These are phyloP conservation scores for Dryocosmus kuriphilus DNA, from an alignment of 2,888 invertebrate species.

Conservation along the genomic window DNA sequence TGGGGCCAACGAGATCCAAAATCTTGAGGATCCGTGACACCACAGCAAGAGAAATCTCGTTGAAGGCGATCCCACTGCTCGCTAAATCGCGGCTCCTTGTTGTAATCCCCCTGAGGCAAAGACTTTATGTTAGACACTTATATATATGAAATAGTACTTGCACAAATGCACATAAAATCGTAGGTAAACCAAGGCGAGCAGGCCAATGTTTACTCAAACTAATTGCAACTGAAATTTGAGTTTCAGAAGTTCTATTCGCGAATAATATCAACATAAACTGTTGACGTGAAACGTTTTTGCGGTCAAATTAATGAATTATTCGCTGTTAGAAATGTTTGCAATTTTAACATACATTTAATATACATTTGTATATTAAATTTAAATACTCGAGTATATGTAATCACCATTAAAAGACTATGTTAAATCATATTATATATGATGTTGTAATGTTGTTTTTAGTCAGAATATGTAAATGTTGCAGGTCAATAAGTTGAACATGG, in stretches of 20 bases:
- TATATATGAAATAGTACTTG: background rate
- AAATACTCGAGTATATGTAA: too few relatives aligned
- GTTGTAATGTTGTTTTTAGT: too few relatives aligned
- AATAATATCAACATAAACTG: background rate
- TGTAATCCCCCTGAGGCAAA: constrained; percentile 83
- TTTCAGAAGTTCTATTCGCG: background rate
- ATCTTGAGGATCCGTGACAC: constrained; percentile 83
- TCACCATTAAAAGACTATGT: too few relatives aligned
- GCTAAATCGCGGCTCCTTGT: constrained; percentile 85
- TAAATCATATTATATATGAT: too few relatives aligned
- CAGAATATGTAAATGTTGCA: too few relatives aligned
- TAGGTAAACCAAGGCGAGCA: background rate
- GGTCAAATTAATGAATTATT: background rate
- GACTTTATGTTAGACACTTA: background rate
- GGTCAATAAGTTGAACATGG: too few relatives aligned
- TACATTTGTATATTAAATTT: too few relatives aligned
- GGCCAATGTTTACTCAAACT: constrained; percentile 1
- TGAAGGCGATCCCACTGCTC: constrained; percentile 89
- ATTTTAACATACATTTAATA: too few relatives aligned
- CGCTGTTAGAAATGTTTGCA: too few relatives aligned
- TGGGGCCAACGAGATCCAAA: constrained; percentile 71
- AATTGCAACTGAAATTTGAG: background rate
- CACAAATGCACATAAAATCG: background rate
- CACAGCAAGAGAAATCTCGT: constrained; percentile 88
- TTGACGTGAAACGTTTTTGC: background rate